Evolutionary conservation across 2,113 vertebrate species (phyloP).

Genomic region (Anolis sagrei): DNA sequence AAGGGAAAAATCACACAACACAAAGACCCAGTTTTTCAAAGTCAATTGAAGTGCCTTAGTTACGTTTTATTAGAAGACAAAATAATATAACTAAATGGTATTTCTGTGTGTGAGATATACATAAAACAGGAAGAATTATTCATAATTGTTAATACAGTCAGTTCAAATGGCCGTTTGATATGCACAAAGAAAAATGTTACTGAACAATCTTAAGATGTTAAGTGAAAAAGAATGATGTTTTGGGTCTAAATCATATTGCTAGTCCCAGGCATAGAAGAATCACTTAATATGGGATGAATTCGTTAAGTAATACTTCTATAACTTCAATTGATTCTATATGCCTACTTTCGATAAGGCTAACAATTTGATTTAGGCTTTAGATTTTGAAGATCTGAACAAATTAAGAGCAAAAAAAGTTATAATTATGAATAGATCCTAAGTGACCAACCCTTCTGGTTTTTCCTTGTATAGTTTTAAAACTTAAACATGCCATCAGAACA

Average conservation of each 20-base stretch:
- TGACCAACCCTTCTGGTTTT: not conserved
- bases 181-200: not conserved
- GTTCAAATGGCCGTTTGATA: slow-evolving; percentile 4
- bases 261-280: no score
- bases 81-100: slow-evolving; percentile 1
- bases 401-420: not conserved
- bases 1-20: not conserved
- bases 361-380: no score
- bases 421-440: not conserved
- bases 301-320: no score
- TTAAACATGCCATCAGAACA: not conserved
- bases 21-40: not conserved
- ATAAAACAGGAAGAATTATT: slow-evolving; percentile 10
- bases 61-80: slow-evolving; percentile 9
- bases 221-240: not conserved
- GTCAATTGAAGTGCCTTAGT: slow-evolving; percentile 1
- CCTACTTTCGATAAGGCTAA: no score
- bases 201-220: not conserved
- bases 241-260: no score
- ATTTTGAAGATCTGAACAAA: not conserved
- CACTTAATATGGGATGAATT: no score
- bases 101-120: not conserved
- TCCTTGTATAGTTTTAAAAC: not conserved
- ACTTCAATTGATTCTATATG: no score
- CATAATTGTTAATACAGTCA: not conserved